Percentiles rank a stretch among this genome's conserved stretches.
Evolutionary conservation across 2,113 vertebrate species (phyloP).

Genomic region (Promerops cafer): DNA sequence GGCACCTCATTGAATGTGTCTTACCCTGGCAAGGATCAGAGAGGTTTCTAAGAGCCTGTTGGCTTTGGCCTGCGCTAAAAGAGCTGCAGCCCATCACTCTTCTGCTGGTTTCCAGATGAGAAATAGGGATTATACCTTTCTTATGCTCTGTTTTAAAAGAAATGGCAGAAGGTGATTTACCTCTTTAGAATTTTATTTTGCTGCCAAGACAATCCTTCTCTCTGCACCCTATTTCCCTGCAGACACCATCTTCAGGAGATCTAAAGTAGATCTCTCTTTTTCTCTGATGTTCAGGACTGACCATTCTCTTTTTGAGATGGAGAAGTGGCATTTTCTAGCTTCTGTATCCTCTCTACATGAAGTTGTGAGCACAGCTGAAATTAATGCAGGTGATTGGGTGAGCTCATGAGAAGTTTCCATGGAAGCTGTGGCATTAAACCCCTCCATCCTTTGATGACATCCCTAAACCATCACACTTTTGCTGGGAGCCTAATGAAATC

Average conservation of each 20-base stretch:
- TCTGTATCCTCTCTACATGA: neutral
- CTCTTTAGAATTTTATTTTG: neutral
- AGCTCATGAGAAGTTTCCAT: neutral
- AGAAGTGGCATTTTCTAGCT: neutral
- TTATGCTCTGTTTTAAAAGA: neutral
- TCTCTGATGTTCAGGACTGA: neutral
- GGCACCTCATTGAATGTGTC: neutral
- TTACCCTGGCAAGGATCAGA: neutral
- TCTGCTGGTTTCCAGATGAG: neutral
- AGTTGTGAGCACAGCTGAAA: conserved; percentile 3
- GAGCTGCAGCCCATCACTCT: neutral
- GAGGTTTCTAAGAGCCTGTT: neutral
- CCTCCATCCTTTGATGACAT: neutral
- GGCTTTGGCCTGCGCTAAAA: neutral
- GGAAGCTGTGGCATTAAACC: neutral
- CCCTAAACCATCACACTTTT: neutral
- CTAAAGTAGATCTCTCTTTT: neutral
- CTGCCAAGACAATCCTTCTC: neutral
- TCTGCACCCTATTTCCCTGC: neutral
- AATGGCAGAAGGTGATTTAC: neutral
- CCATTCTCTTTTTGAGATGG: neutral
- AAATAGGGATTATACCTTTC: neutral
- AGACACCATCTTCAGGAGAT: neutral
- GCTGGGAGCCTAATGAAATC: neutral
- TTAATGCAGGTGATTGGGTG: neutral